Base-by-base conservation (phyloP, 1,140 invertebrate species). In the Mylabris phalerata region DNA sequence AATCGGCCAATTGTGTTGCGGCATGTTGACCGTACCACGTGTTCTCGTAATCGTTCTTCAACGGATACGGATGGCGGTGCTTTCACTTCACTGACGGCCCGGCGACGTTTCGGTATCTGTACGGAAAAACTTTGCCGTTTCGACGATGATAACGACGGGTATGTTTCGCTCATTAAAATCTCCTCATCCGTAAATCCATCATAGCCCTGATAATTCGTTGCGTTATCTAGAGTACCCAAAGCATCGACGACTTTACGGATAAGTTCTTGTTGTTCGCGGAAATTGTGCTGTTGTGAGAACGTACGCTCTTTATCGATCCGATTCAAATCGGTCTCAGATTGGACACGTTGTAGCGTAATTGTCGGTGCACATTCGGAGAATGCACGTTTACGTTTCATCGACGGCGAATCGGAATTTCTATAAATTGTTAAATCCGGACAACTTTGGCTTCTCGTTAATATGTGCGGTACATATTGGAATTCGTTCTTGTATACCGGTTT, bases 251-350 rank as follows among this genome's bases (percentile, higher is more conserved):
- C 80, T 71, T 85, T 81, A 1, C 87, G 84, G 43, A 90, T 69
- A 10, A 91, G 70, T 63, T 88, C 85, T 0, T 82, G 84, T 1
- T 87, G 87, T 65, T 88, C 82, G 1, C 88, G 78, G 57, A 84
- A 80, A 10, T 79, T 62, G 75, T 78, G 41, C 10, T 42, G 9
- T 47, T 74, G 79, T 57, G 61, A 51, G 69, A 90, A 91, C 0
- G 89, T 90, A 55, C 84, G 85, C 52, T 83, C 83, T 65, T 85
- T 85, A 65, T 92, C 87, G 55, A 90, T 89, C 25, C 83, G 79
- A 63, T 85, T 80, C 10, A 90, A 72, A 71, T 90, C 87, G 0
- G 84, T 86, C 67, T 90, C 88, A 3, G 87, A 90, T 51, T 85
- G 82, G 26, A 84, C 82, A 26, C 83, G 75, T n/a, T 78, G 74